These are phyloP conservation scores for Calameuta filiformis DNA, from an alignment of 2,888 invertebrate genomes.

Conservation along the genomic window DNA sequence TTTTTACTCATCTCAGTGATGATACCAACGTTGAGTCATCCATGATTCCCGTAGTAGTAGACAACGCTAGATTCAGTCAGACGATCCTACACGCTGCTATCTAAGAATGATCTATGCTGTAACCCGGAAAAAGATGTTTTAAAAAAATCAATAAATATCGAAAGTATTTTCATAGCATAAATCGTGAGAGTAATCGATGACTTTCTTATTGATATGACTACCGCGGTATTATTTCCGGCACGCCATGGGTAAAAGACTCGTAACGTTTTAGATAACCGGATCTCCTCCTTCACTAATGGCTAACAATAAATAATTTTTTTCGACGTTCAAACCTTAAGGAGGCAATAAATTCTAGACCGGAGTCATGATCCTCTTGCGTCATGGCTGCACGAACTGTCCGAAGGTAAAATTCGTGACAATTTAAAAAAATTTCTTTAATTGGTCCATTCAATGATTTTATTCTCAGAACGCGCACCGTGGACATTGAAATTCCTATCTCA, in stretches of 20 bases:
- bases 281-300: neutral
- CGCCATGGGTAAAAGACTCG: neutral
- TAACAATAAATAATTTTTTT: neutral
- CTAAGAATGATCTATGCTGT: neutral
- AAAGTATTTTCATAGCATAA: neutral
- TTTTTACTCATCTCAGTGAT: neutral
- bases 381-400: neutral
- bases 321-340: neutral
- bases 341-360: neutral
- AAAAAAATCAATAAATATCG: neutral
- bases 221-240: neutral
- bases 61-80: neutral
- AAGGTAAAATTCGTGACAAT: neutral
- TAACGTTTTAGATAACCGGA: neutral
- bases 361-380: neutral
- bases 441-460: neutral
- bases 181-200: neutral
- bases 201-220: neutral
- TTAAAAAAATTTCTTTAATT: neutral
- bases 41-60: neutral
- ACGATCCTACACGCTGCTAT: neutral
- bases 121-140: neutral
- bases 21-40: neutral
- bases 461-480: neutral
- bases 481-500: neutral